Base-by-base conservation (phyloP, 2,888 invertebrate genomes). In the Lasioglossum lativentre region DNA sequence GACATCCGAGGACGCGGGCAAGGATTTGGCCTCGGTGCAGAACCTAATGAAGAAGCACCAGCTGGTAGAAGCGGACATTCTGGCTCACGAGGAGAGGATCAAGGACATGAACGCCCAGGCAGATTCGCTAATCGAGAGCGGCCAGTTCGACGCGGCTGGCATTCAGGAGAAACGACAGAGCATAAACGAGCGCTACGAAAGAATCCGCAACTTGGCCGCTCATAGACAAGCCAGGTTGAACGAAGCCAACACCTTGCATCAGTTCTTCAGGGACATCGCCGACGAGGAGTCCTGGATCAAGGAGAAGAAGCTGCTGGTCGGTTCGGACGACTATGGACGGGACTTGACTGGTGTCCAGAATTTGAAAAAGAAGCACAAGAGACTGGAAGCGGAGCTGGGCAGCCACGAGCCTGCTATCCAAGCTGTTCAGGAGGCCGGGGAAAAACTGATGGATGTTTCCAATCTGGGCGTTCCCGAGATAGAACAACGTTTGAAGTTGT, bases 241-340 rank as follows among this genome's bases (percentile, higher is more conserved):
- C 95, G 99, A 99, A 95, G 99, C 99, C 68, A 98, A 99, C 95
- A 99, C 99, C 10, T 96, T 99, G 94, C 99, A 99, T 95, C 99
- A 99, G 96, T 99, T 99, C 97, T 99, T 99, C 97, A 96, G 99
- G 79, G 99, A 99, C 95, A 99, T 99, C 95, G 99, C 99, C 88
- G 99, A 99, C 94, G 99, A 99, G 96, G 99, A 99, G 95, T 99
- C 99, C 12, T 99, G 99, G 99, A 99, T 99, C 95, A 99, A 99
- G 95, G 99, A 99, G 95, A 99, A 99, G 97, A 99, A 99, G 94
- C 96, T 99, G 45, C 96, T 99, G 38, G 99, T 99, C 1, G 98
- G 99, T 3, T 99, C 99, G 0, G 99, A 99, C 95, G 99, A 99
- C 95, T 99, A 99, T 95, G 99, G 99, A 0, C 98, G 99, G 87